Conservation (phyloP, 2,113 vertebrate species). For the Bufo gargarizans region DNA sequence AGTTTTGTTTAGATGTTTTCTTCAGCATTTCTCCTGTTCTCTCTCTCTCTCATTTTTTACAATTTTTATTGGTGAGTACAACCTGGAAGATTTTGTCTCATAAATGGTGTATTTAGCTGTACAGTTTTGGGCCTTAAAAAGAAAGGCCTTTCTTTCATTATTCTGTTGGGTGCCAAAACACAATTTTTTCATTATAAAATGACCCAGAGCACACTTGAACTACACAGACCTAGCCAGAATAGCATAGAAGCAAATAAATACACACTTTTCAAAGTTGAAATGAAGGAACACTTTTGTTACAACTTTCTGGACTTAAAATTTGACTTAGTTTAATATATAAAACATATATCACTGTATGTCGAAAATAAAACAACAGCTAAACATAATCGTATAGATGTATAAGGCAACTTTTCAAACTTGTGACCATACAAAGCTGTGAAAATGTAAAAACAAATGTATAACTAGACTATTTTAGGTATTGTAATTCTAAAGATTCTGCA, state of each 20-base stretch:
- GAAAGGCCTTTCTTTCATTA: constrained; percentile 32
- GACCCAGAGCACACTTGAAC: constrained; percentile 17
- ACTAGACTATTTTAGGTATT: not conserved
- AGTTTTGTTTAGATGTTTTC: not conserved
- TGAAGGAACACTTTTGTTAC: not conserved
- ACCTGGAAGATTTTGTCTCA: not conserved
- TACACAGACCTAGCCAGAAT: not conserved
- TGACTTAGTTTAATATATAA: not conserved
- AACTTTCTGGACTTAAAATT: not conserved
- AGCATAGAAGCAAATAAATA: constrained; percentile 15
- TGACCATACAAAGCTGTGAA: not conserved
- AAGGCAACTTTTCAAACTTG: not conserved
- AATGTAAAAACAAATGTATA: not conserved
- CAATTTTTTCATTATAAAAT: constrained; percentile 40
- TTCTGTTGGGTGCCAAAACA: constrained; percentile 25
- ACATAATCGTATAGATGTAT: not conserved
- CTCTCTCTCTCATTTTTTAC: not conserved
- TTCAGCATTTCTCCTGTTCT: not conserved
- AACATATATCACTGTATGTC: not conserved
- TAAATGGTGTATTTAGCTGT: not conserved
- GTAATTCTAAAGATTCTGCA: not conserved
- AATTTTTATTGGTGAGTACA: not conserved
- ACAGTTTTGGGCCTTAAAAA: constrained; percentile 8
- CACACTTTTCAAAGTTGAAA: constrained; percentile 14
- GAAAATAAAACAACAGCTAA: not conserved